phyloP scores from a whole-genome alignment of 2,113 vertebrate genomes.

The Microcebus griseorufus region DNA sequence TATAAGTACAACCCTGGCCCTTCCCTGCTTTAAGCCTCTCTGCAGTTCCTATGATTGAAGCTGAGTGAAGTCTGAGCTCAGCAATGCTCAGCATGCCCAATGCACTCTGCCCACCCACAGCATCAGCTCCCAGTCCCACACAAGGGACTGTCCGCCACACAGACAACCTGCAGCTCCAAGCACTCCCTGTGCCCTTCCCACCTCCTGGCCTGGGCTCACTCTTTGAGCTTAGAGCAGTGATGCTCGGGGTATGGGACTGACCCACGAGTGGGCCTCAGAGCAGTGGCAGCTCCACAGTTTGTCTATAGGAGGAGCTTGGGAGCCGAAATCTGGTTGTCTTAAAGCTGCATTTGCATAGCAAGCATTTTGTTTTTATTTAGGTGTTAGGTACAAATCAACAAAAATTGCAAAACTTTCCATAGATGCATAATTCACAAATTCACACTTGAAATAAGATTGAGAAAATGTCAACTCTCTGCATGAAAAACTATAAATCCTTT shows the following conservation, averaged over 20 bases:
- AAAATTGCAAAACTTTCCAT: not conserved
- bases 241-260: not conserved
- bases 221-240: not conserved
- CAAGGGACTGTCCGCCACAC: too few species aligned
- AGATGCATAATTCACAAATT: not conserved
- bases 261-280: not conserved
- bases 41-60: not conserved
- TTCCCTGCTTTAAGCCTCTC: not conserved
- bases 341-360: conserved; percentile 14
- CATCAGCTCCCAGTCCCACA: not conserved
- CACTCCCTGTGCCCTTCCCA: not conserved
- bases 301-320: not conserved
- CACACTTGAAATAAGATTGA: not conserved
- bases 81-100: not conserved
- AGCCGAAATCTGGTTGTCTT: not conserved
- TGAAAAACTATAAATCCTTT: not conserved
- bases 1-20: not conserved
- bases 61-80: not conserved
- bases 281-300: not conserved
- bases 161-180: not conserved
- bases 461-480: not conserved
- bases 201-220: not conserved
- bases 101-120: not conserved
- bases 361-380: conserved; percentile 24
- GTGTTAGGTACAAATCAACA: conserved; percentile 11